phyloP scores from a whole-genome alignment of 2,797 vertebrate species.

The Chloroceryle inda region DNA sequence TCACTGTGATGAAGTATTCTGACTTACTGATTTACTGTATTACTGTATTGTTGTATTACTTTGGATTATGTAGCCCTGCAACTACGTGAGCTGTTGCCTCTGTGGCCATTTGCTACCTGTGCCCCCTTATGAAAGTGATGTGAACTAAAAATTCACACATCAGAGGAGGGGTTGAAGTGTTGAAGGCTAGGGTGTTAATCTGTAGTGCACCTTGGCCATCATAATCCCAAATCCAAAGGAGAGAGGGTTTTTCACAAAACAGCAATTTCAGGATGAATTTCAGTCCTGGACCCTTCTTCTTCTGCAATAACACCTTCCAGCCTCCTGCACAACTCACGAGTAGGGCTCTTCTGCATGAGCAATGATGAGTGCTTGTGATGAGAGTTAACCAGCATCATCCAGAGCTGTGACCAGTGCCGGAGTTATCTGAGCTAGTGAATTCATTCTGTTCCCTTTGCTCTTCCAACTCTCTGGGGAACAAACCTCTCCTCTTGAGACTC shows the following conservation, averaged over 20 bases:
- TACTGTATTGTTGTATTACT: neutral
- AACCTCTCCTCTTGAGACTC: neutral
- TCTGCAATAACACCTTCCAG: neutral
- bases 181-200: neutral
- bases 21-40: neutral
- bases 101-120: neutral
- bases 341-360: neutral
- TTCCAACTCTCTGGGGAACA: neutral
- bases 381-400: neutral
- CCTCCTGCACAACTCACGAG: neutral
- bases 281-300: neutral
- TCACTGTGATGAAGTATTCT: neutral
- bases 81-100: neutral
- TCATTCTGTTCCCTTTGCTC: neutral
- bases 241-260: neutral
- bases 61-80: neutral
- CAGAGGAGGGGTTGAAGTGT: neutral
- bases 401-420: neutral
- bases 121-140: neutral
- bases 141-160: neutral
- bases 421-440: neutral
- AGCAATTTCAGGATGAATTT: neutral
- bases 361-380: fast-evolving
- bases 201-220: neutral
- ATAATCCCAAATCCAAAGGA: neutral